These are phyloP conservation scores for Drosophila arizonae DNA, from an alignment of 1,140 invertebrate genomes.

Conservation along the genomic window DNA sequence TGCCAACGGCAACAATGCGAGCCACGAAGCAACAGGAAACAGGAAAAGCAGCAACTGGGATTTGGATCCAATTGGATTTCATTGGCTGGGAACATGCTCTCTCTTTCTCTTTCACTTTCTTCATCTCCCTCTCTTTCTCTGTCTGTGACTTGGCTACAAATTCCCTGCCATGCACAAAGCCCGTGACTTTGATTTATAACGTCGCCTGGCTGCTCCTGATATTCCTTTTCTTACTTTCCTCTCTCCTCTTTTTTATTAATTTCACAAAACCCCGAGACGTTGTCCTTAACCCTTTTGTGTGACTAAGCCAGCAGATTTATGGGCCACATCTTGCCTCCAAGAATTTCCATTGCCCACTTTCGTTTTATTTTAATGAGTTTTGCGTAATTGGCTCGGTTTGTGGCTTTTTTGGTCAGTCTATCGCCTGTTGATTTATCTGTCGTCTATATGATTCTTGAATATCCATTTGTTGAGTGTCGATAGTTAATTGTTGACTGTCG, in stretches of 20 bases:
- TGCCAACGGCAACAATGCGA: slow-evolving; percentile 27
- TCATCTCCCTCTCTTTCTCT: too few relatives aligned
- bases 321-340: slow-evolving; percentile 58
- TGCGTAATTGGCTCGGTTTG: slow-evolving; percentile 52
- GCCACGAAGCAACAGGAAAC: slow-evolving; percentile 66
- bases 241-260: slow-evolving; percentile 48
- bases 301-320: slow-evolving; percentile 59
- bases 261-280: slow-evolving; percentile 42
- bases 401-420: slow-evolving; percentile 9
- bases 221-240: slow-evolving; percentile 29
- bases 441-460: neutral
- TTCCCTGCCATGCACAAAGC: slow-evolving; percentile 72
- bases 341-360: slow-evolving; percentile 35
- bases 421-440: slow-evolving; percentile 42
- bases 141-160: slow-evolving; percentile 52
- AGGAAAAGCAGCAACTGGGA: slow-evolving; percentile 13
- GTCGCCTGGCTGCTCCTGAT: slow-evolving; percentile 52
- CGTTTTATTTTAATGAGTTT: slow-evolving; percentile 56
- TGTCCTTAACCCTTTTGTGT: slow-evolving; percentile 32
- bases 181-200: slow-evolving; percentile 77
- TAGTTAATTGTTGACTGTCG: too few relatives aligned
- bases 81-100: neutral
- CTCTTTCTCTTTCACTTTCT: too few relatives aligned
- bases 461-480: too few relatives aligned
- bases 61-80: slow-evolving; percentile 6